Base-by-base conservation (phyloP, 2,888 invertebrate species). In the Hermaeophaga mercurialis region DNA sequence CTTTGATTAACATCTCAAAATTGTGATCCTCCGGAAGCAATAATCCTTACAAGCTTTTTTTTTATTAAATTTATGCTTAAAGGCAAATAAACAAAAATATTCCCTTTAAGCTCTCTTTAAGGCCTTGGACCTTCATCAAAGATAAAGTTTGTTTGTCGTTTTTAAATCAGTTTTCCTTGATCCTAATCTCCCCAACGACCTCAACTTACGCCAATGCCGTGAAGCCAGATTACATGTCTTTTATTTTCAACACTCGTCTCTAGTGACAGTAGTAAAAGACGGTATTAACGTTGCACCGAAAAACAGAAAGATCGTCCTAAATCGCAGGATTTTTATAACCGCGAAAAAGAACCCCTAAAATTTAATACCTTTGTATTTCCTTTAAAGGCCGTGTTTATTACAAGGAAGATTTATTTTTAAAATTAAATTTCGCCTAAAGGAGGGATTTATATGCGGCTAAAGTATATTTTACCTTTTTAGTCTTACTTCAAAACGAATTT, bases 181-280 rank as follows among this genome's bases (percentile, higher is more conserved):
- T 34, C 11, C 6, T 12, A 34, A 34, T 14, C 15, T n/a, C n/a
- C n/a, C n/a, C n/a, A n/a, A n/a, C n/a, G n/a, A n/a, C 15, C 34
- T 26, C 2, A 26, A 26, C 2, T 7, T 9, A 6, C 31, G 31
- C 39, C 19, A 19, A 17, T 17, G 19, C 19, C 19, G 2, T 5
- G 39, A 9, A 7, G 39, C 19, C 39, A 3, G 12, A 39, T 39
- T 39, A 18, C 9, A 39, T 3, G 3, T 39, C 18, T 39, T 39
- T 39, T 39, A 39, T 39, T 39, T 39, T 22, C 39, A 4, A 12
- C 6, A 34, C 36, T 34, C 36, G 36, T 34, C 15, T 38, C 31
- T 11, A n/a, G 19, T 19, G 19, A 19, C 39, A 39, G 15, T 39
- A 39, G 17, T 38, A 38, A 39, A 39, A 39, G 39, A 18, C 18